Percentiles rank a stretch among this genome's conserved stretches.
Conservation (phyloP, 2,797 vertebrate genomes). For the Thamnophis elegans region DNA sequence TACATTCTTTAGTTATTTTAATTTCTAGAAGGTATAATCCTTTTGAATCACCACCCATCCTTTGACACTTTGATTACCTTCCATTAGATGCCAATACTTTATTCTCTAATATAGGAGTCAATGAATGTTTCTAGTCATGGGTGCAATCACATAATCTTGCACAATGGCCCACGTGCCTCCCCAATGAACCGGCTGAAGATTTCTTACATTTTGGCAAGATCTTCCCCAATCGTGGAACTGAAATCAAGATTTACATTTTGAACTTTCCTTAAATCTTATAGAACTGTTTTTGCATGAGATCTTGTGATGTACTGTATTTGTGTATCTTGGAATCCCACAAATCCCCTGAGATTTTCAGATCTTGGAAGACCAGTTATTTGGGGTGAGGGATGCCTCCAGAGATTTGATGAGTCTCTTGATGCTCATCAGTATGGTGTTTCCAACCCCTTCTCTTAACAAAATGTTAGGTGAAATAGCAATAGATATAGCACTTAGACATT, state of each 20-base stretch:
- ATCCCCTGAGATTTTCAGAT: background rate
- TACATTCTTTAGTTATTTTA: background rate
- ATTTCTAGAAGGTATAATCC: background rate
- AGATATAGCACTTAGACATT: background rate
- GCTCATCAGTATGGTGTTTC: background rate
- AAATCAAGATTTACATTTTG: background rate
- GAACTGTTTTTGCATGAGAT: background rate
- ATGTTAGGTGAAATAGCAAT: background rate
- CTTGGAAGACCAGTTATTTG: background rate
- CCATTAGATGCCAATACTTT: background rate
- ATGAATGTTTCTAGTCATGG: background rate
- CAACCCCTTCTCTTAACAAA: background rate
- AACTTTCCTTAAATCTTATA: background rate
- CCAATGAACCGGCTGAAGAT: background rate
- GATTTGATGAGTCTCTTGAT: background rate
- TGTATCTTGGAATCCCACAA: background rate
- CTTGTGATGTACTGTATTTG: background rate
- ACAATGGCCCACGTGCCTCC: background rate
- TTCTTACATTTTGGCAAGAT: background rate
- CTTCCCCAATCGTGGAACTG: background rate
- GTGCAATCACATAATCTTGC: background rate
- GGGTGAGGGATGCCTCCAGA: background rate
- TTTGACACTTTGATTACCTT: background rate
- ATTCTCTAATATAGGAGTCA: background rate
- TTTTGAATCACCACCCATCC: background rate